Evolutionary conservation across 2,888 invertebrate genomes (phyloP), one percentile per base, ranked within the genome.

Genomic region (Oligia fasciuncula): DNA sequence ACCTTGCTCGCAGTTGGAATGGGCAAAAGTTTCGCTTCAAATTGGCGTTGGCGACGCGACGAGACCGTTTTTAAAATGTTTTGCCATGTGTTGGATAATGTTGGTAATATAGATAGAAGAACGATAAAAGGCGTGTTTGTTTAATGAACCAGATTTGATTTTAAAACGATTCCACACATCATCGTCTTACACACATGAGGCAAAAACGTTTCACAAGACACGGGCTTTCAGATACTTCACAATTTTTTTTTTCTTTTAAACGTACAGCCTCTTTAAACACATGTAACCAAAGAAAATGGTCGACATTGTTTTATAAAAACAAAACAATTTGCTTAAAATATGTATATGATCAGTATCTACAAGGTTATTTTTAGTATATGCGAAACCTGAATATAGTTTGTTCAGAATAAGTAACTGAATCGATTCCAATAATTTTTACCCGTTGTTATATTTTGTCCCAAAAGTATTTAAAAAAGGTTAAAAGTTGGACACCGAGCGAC

Each of bases 21-120:
- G 51, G n/a, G 1, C 35, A 73, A 65, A 60, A 74, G 65, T 62
- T 63, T 63, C 35, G 57, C 67, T 69, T 57, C 57, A 62, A 78
- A 57, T 74, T 43, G 57, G 51, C 43, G 19, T 43, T 13, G 43
- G 40, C 40, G 40, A 40, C 40, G 29, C 62, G 65, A 29, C 46
- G 51, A 51, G 3, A 51, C 19, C 6, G 13, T 60, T 66, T 70
- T 54, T 77, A 43, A 71, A 40, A 54, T 4, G 51, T 60, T 74
- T 81, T 68, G 49, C 35, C 43, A 60, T 43, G 74, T 74, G 66
- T 73, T 65, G 17, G 8, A 35, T 74, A 43, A 29, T 14, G 4
- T 43, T 8, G 43, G 11, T 14, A 23, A 49, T 65, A 23, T 14
- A n/a, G 5, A 73, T n/a, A n/a, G 35, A 23, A 43, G 4, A 23